Conservation (phyloP, 2,888 invertebrate species). For the Ptychoptera albimana region DNA sequence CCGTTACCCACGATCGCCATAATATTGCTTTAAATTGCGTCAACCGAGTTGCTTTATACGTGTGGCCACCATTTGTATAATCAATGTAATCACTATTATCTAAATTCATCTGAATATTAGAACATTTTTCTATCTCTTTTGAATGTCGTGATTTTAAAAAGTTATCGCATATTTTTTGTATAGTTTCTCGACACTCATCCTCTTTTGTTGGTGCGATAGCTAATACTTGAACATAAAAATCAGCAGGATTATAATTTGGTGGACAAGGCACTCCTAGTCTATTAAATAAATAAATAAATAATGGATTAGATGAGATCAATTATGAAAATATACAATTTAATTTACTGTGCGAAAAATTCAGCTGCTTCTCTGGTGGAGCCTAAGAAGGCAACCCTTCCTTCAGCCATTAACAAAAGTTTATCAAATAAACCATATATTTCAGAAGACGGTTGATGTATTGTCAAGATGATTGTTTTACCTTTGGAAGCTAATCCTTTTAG, state of each 20-base stretch:
- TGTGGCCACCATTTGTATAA: background rate
- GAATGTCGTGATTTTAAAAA: slow-evolving; percentile 29
- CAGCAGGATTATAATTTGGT: slow-evolving; percentile 84
- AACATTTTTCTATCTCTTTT: too few relatives aligned
- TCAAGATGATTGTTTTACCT: slow-evolving; percentile 81
- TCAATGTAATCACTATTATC: too few relatives aligned
- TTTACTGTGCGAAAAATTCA: slow-evolving; percentile 63
- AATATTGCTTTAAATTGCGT: slow-evolving; percentile 78
- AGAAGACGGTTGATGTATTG: slow-evolving; percentile 91
- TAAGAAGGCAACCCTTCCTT: slow-evolving; percentile 77
- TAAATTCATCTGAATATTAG: too few relatives aligned
- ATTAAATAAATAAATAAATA: slow-evolving; percentile 12
- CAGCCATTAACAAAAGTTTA: slow-evolving; percentile 74
- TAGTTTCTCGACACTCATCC: slow-evolving; percentile 57
- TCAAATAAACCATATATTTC: slow-evolving; percentile 84
- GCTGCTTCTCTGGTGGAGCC: slow-evolving; percentile 67
- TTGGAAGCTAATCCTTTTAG: slow-evolving; percentile 56
- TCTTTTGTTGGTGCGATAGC: slow-evolving; percentile 77
- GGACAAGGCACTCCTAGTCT: slow-evolving; percentile 75
- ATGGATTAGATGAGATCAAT: background rate
- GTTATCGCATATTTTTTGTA: slow-evolving; percentile 62
- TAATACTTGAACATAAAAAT: slow-evolving; percentile 79
- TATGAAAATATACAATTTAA: background rate
- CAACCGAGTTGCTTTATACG: slow-evolving; percentile 73
- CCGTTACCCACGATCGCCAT: slow-evolving; percentile 80